Evolutionary conservation across 1,140 invertebrate species (phyloP).

Genomic region (Manduca sexta): DNA sequence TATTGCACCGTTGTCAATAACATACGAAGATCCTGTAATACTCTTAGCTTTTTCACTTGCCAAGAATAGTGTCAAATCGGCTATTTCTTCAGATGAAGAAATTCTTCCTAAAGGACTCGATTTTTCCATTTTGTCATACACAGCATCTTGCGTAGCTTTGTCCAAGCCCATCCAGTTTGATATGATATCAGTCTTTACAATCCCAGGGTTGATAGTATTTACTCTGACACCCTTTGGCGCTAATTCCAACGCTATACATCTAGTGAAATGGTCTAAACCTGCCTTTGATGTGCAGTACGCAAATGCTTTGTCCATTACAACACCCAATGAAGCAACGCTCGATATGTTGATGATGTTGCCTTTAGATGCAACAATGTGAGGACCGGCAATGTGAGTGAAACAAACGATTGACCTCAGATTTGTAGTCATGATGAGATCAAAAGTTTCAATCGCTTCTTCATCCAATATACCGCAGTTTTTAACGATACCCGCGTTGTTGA

Average conservation of each 20-base stretch:
- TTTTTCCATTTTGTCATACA: conserved; percentile 2
- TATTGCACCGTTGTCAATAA: conserved; percentile 1
- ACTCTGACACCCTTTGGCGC: conserved; percentile 79
- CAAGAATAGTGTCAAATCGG: conserved; percentile 14
- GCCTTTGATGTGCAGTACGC: conserved; percentile 83
- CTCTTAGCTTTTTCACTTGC: conserved; percentile 37
- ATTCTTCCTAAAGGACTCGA: conserved; percentile 6
- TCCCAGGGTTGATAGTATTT: conserved; percentile 82
- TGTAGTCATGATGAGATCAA: conserved; percentile 78
- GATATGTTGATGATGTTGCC: conserved; percentile 85
- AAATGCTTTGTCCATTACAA: background rate
- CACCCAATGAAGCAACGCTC: conserved; percentile 54
- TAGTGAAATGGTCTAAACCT: conserved; percentile 83
- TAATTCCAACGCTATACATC: conserved; percentile 78
- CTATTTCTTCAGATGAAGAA: conserved; percentile 8
- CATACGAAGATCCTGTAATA: conserved; percentile 75
- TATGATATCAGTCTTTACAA: conserved; percentile 72
- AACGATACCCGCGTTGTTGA: conserved; percentile 12
- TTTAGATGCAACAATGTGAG: conserved; percentile 78
- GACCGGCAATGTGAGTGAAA: conserved; percentile 80
- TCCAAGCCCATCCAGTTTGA: conserved; percentile 1
- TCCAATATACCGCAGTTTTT: background rate
- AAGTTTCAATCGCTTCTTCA: conserved; percentile 73
- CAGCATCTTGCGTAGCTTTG: background rate
- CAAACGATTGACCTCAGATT: conserved; percentile 82